Base-by-base conservation (phyloP, 2,888 invertebrate genomes). In the Nysson spinosus region DNA sequence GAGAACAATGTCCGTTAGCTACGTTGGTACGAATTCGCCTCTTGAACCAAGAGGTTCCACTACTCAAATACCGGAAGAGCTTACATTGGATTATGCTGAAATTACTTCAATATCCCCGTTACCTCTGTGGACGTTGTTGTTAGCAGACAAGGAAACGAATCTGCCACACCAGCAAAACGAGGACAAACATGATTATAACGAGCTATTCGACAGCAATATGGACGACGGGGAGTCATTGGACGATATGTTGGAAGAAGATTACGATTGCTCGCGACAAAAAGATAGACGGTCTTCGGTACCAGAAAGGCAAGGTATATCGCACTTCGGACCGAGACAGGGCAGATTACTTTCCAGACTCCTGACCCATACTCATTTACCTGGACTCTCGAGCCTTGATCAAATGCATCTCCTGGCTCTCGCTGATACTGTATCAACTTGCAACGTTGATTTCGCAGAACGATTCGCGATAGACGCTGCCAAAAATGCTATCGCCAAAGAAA, bases 391-490 rank as follows among this genome's bases (percentile, higher is more conserved):
- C 73, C 90, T 99, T 50, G 99, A 99, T 88, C 99, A 99, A 88
- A 99, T 99, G 99, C 99, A 99, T 88, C 90, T 99, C 63, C 88
- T 99, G n/a, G 99, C 99, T 0, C 88, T 99, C 62, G 99, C 99
- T 7, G 99, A 99, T 83, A 99, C 99, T 0, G 97, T 99, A 0
- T 95, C 97, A 0, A 96, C 96, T 0, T 96, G 96, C 80, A 95
- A 96, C 79, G 94, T 94, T 0, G 95, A 96, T 83, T 93, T 96
- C 80, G 95, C 96, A 0, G 96, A 96, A 83, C 89, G 94, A 57
- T 93, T 96, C 78, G 92, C 92, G 1, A 92, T 91, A 17, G 89
- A 89, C 56, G 90, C 92, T 0, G 92, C 92, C 1, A 93, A 92
- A 81, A 90, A 89, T 9, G 91, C 91, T 1, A 90, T 92, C 64